Base-by-base conservation (phyloP, 2,797 vertebrate species). In the Parotocinclus haroldoi region DNA sequence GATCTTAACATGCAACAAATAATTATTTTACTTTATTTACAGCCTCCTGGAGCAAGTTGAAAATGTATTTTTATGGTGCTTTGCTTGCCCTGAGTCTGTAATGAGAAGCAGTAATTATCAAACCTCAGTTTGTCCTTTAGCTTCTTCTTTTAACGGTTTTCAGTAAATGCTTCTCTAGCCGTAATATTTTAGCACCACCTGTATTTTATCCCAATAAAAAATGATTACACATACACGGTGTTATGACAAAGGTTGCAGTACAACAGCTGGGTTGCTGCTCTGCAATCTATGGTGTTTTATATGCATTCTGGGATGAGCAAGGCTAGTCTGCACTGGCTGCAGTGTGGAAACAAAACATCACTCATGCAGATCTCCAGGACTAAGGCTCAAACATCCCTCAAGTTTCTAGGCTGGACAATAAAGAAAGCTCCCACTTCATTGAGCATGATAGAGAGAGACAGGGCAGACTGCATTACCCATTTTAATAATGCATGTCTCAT, bases 401-500 rank as follows among this genome's bases (percentile, higher is more conserved):
- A 54, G 14, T n/a, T n/a, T n/a, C n/a, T n/a, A n/a, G n/a, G n/a
- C n/a, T n/a, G 9, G 0, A 57, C 42, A 51, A 46, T 39, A 58
- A 37, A 8, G 38, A n/a, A 46, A 54, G 54, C 19, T 50, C 36
- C 1, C 5, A 27, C 70, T 7, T 45, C 46, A 49, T 62, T 40
- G 49, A 16, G 14, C 12, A 51, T 37, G 52, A 45, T 53, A 42
- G 52, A 53, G 50, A 58, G 50, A 54, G 52, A 63, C 56, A 37
- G 16, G 27, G 36, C 42, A 11, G 45, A 36, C 39, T 27, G 42
- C 58, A 53, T 53, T 57, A 56, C 54, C 45, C 38, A 10, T n/a
- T 68, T 63, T 52, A 37, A 36, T 69, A 70, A 57, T 38, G 44
- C 44, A 56, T 9, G 46, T 39, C n/a, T 45, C 11, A 38, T 62